These are phyloP conservation scores for Drosophila pseudotalamancana DNA, from an alignment of 2,888 invertebrate genomes.

Conservation along the genomic window DNA sequence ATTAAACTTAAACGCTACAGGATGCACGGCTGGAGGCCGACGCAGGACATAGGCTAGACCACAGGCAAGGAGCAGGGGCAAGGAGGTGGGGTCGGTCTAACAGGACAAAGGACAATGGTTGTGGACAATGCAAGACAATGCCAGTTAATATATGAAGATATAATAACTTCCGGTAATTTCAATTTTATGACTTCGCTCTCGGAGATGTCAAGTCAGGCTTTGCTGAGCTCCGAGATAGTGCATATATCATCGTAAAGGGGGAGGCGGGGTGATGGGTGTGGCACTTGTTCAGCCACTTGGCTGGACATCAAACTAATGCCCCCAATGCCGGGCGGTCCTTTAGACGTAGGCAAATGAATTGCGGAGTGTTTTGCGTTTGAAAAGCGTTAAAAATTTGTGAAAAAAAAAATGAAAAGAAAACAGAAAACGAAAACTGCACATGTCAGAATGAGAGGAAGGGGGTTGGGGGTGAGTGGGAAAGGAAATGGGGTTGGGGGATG, in stretches of 20 bases:
- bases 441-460: slow-evolving; percentile 42
- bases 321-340: slow-evolving; percentile 22
- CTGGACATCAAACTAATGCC: slow-evolving; percentile 47
- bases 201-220: slow-evolving; percentile 63
- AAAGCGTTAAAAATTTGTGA: slow-evolving; percentile 78
- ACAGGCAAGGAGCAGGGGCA: not conserved
- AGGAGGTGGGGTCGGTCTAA: not conserved
- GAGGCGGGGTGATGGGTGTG: not conserved
- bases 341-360: slow-evolving; percentile 75
- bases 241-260: slow-evolving; percentile 56
- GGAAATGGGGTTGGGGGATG: not conserved
- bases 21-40: slow-evolving; percentile 71
- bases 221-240: slow-evolving; percentile 51
- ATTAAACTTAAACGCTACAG: slow-evolving; percentile 83
- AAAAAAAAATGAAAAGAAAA: slow-evolving; percentile 32
- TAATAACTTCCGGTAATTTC: slow-evolving; percentile 84
- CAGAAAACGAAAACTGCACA: slow-evolving; percentile 64
- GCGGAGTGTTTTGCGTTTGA: slow-evolving; percentile 68
- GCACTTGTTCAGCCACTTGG: slow-evolving; percentile 36
- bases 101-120: slow-evolving; percentile 44
- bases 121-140: slow-evolving; percentile 66
- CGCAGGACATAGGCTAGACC: slow-evolving; percentile 15
- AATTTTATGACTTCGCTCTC: slow-evolving; percentile 63
- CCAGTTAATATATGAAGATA: slow-evolving; percentile 81
- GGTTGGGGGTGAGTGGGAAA: not conserved